These are phyloP conservation scores for Meda fulgida DNA, from an alignment of 2,797 vertebrate species.

Conservation along the genomic window DNA sequence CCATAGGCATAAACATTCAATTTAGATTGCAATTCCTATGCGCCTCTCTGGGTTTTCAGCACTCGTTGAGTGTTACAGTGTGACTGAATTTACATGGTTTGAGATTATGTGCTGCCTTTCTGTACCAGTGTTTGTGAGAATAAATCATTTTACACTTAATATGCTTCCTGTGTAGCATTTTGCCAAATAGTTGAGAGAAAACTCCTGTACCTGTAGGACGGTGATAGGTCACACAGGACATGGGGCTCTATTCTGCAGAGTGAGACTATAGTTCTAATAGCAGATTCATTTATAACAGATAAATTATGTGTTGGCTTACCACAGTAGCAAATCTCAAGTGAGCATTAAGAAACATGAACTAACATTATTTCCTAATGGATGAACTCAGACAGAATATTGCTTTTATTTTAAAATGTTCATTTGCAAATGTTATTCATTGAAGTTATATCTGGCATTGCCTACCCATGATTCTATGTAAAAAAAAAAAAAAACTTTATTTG, in stretches of 20 bases:
- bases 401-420: background rate
- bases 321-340: background rate
- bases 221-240: background rate
- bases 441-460: background rate
- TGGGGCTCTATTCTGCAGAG: background rate
- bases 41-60: slow-evolving; percentile 12
- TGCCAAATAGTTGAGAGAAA: background rate
- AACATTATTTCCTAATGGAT: background rate
- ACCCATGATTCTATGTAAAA: background rate
- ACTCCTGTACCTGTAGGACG: background rate
- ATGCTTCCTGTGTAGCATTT: background rate
- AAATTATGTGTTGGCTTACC: background rate
- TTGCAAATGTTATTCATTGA: background rate
- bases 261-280: background rate
- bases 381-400: background rate
- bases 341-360: background rate
- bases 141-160: slow-evolving; percentile 77
- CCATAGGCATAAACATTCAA: background rate
- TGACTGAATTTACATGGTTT: background rate
- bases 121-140: slow-evolving; percentile 62
- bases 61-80: background rate
- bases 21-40: background rate
- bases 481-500: background rate
- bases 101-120: slow-evolving; percentile 8
- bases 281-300: background rate